A percentile compares a stretch with the other conserved stretches of the same genome.
Conservation (phyloP, 1,140 invertebrate species). For the Brachionus rotundiformis region DNA sequence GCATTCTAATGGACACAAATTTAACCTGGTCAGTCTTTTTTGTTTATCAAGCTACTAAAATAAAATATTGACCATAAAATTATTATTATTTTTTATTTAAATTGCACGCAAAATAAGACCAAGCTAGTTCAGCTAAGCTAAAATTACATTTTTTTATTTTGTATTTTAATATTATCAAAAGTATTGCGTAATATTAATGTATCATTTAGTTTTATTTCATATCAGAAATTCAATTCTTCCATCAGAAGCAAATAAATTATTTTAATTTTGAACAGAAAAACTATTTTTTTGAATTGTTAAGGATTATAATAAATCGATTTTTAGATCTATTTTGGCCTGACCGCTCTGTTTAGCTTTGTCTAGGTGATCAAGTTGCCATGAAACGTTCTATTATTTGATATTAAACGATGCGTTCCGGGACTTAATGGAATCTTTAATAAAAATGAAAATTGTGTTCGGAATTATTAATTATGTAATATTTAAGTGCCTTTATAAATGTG, state of each 20-base stretch:
- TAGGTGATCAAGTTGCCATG: constrained; percentile 6
- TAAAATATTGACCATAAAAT: not conserved
- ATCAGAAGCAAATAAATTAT: not conserved
- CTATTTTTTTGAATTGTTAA: not conserved
- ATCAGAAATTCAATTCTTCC: not conserved
- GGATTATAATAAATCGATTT: not conserved
- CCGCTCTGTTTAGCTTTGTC: not conserved
- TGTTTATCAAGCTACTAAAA: not conserved
- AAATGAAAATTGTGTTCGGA: not conserved
- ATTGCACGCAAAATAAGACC: not conserved
- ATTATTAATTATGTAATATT: not conserved
- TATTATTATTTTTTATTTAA: not conserved
- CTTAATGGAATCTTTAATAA: not conserved
- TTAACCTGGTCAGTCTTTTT: not conserved
- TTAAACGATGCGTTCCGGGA: not conserved
- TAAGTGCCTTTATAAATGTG: not conserved
- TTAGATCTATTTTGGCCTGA: not conserved
- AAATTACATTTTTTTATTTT: not conserved
- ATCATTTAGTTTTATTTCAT: not conserved
- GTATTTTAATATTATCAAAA: not conserved
- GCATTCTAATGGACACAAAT: not conserved
- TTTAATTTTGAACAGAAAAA: not conserved
- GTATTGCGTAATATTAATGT: not conserved
- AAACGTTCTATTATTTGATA: not conserved
- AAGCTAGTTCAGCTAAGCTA: not conserved